Evolutionary conservation across 2,888 invertebrate genomes (phyloP).

Genomic region (Drosophila birchii): DNA sequence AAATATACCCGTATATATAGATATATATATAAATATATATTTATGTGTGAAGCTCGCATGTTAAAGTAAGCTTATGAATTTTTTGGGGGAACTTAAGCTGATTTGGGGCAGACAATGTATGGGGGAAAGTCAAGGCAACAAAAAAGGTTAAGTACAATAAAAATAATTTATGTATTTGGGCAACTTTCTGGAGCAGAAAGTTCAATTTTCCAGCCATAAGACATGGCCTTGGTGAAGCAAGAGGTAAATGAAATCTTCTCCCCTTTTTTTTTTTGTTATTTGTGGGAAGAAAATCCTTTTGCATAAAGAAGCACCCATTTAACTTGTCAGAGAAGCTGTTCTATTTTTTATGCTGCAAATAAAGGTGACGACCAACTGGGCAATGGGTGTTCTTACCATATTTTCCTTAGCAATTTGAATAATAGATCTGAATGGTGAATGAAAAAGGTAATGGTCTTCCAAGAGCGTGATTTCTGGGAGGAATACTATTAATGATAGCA

Average conservation of each 20-base stretch:
- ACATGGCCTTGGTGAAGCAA: conserved; percentile 24
- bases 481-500: background rate
- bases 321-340: conserved; percentile 13
- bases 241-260: conserved; percentile 28
- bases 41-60: conserved; percentile 18
- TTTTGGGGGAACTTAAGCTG: conserved; percentile 38
- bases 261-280: background rate
- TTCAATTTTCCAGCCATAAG: conserved; percentile 26
- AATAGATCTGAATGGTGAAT: conserved; percentile 2
- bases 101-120: conserved; percentile 34
- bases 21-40: background rate
- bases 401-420: conserved; percentile 18
- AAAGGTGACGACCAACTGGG: conserved; percentile 4
- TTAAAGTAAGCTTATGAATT: conserved; percentile 41
- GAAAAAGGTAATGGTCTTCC: background rate
- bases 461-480: background rate
- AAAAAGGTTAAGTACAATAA: conserved; percentile 46
- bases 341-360: background rate
- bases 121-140: conserved; percentile 29
- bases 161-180: conserved; percentile 50
- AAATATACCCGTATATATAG: background rate
- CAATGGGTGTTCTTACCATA: conserved; percentile 6
- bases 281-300: background rate
- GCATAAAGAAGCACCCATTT: conserved; percentile 28
- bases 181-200: conserved; percentile 26